Conservation (phyloP, 2,797 vertebrate genomes). For the Aeoliscus strigatus region DNA sequence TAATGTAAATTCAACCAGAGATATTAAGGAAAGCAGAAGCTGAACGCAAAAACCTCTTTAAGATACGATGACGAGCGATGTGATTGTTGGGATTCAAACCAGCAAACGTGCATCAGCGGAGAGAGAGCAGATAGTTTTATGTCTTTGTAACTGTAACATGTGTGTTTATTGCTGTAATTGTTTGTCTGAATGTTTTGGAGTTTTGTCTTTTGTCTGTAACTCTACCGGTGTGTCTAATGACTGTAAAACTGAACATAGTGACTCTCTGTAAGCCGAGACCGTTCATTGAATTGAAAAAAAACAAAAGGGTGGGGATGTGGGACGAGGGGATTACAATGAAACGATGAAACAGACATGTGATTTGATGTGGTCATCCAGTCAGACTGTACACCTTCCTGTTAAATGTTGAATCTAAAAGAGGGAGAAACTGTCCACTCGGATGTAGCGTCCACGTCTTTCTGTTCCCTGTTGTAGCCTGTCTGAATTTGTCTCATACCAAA, state of each 20-base stretch:
- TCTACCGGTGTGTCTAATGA: slow-evolving; percentile 39
- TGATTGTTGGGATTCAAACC: slow-evolving; percentile 35
- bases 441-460: slow-evolving; percentile 39
- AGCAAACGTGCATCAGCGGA: slow-evolving; percentile 21
- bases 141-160: slow-evolving; percentile 51
- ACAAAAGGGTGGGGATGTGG: slow-evolving; percentile 14
- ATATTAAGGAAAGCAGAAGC: slow-evolving; percentile 21
- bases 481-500: slow-evolving; percentile 52
- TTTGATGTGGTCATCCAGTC: slow-evolving; percentile 7
- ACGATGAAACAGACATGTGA: slow-evolving; percentile 23
- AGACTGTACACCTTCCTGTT: slow-evolving; percentile 18
- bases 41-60: slow-evolving; percentile 23
- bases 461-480: slow-evolving; percentile 41
- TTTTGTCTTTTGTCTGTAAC: slow-evolving; percentile 51
- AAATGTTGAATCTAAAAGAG: slow-evolving; percentile 22
- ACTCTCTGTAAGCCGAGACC: slow-evolving; percentile 16
- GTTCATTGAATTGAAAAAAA: slow-evolving; percentile 12
- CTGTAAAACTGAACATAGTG: slow-evolving; percentile 35
- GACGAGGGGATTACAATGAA: slow-evolving; percentile 19
- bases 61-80: slow-evolving; percentile 23
- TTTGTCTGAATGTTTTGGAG: slow-evolving; percentile 57
- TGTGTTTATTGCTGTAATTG: slow-evolving; percentile 48
- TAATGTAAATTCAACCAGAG: not conserved
- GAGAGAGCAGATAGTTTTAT: slow-evolving; percentile 57
- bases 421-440: slow-evolving; percentile 20